Base-by-base conservation (phyloP, 2,113 vertebrate species). In the Brienomyrus brachyistius region DNA sequence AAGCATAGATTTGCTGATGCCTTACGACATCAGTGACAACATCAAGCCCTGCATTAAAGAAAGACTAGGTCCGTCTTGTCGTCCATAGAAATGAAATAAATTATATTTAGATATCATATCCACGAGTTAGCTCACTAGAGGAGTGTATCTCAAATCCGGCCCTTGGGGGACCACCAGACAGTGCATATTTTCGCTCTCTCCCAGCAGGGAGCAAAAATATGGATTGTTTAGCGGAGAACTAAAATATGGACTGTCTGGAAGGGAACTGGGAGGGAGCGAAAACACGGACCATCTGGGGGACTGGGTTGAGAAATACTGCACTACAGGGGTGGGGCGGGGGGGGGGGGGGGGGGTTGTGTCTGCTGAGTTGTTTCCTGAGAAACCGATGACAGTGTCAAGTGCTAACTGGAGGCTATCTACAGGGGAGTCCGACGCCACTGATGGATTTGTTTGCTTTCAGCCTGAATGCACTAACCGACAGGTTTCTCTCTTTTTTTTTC, bases 71-170 rank as follows among this genome's bases (percentile, higher is more conserved):
- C 11, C 48, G 3, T 83, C n/a, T 87, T 59, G 47, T 54, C 77
- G 43, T 70, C 89, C 91, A 89, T 89, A 6, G 56, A 59, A 80
- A 91, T 88, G 15, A 89, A 90, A 87, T 88, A 91, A 94, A 93
- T 91, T 86, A 93, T 94, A 93, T 92, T 93, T 91, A 93, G 91
- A 94, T 21, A 56, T 56, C 52, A 56, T 21, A 6, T 56, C 52
- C 17, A 56, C 52, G 6, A 54, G 51, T 52, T 52, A 4, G 52
- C 52, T 54, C 52, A 54, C 52, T 19, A 56, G 52, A 21, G 52
- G 5, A 21, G 52, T 56, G 52, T 56, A 6, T 56, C 52, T 56
- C 52, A 56, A 56, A 56, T 21, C 52, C 10, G 19, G 17, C 6
- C 52, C 52, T 10, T 56, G 19, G 52, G 52, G 52, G 52, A 21